A percentile compares a stretch with the other conserved stretches of the same genome.
These are phyloP conservation scores for Potamilus streckersoni DNA, from an alignment of 1,140 invertebrate species.

Conservation along the genomic window DNA sequence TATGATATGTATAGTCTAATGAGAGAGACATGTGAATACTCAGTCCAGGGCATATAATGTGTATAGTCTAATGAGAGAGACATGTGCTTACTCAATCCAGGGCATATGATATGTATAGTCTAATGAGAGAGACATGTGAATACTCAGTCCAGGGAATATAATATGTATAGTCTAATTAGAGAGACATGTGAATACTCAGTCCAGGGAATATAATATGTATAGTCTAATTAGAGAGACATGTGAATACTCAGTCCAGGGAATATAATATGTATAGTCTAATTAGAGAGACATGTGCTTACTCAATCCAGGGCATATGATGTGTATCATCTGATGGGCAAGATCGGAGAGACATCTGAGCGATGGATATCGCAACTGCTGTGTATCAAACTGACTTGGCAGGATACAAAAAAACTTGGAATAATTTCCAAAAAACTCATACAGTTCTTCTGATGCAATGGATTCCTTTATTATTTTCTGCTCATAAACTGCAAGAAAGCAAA, in stretches of 20 bases:
- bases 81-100: neutral
- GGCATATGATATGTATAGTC: no score
- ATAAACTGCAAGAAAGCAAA: constrained; percentile 15
- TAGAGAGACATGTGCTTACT: constrained; percentile 6
- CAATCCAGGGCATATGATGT: constrained; percentile 22
- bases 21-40: no score
- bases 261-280: constrained; percentile 6
- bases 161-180: no score
- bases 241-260: neutral
- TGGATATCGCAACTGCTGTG: constrained; percentile 11
- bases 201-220: no score
- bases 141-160: no score
- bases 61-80: no score
- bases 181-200: no score
- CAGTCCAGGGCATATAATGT: no score
- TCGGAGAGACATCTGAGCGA: constrained; percentile 9
- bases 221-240: no score
- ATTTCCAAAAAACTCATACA: constrained; percentile 22
- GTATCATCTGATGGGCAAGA: constrained; percentile 19
- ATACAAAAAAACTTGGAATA: constrained; percentile 24
- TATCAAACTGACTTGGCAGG: constrained; percentile 2
- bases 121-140: neutral
- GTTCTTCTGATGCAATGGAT: neutral
- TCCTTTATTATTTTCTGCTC: constrained; percentile 7
- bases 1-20: no score